Base-by-base conservation (phyloP, 2,113 vertebrate genomes). In the Prunella himalayana region DNA sequence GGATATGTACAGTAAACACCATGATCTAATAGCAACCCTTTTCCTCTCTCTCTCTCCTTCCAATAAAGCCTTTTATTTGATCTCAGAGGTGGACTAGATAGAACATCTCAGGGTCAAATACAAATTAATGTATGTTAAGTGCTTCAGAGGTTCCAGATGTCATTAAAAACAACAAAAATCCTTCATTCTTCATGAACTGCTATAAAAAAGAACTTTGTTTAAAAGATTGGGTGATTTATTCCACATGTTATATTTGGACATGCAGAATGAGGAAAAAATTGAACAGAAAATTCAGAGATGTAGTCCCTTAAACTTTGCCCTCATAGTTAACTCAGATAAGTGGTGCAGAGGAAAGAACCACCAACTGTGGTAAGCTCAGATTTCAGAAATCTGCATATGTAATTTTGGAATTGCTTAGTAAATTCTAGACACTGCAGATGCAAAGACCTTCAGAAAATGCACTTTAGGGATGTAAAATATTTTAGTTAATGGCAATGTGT, bases 41-140 rank as follows among this genome's bases (percentile, higher is more conserved):
- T 96, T 96, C 73, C 89, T 95, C 79, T 89, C 87, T 89, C 87
- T 94, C 92, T 89, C 94, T 97, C 79, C 57, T 90, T 93, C 94
- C 96, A 97, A 97, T 97, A 97, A 98, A 97, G 95, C 73, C 86
- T 96, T 95, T 95, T 86, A 94, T 95, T 97, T 94, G 85, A 95
- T 92, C 97, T 83, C 96, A 80, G 68, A 89, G 91, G 89, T 95
- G 72, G 90, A 95, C 61, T 66, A 95, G 91, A 91, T 92, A 95
- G 94, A 97, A 97, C 95, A 96, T 96, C 80, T 97, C 25, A 44
- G 88, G 89, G 44, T 96, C 95, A 96, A 94, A 96, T 18, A 81
- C 75, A 79, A 92, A 97, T 95, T 94, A 97, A 90, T 42, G 64
- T 19, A 65, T 41, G 82, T 94, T 88, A 93, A 82, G 90, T 91